These are phyloP conservation scores for Microtus obscurus DNA, from an alignment of 2,797 vertebrate species.

Conservation along the genomic window DNA sequence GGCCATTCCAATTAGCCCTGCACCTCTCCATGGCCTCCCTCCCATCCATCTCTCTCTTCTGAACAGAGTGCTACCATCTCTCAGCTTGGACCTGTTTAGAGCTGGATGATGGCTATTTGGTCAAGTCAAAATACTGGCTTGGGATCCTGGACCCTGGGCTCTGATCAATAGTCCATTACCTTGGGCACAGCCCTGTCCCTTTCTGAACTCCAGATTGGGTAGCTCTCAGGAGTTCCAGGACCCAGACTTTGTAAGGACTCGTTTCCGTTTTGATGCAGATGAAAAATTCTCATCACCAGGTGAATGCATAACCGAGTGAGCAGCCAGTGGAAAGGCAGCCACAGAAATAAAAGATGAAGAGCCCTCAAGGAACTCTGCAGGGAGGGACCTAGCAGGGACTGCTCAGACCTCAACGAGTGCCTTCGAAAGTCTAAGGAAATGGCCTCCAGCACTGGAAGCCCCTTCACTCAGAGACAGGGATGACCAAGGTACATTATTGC, in stretches of 20 bases:
- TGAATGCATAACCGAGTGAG: neutral
- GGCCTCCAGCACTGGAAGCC: neutral
- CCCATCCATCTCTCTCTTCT: neutral
- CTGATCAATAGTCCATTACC: neutral
- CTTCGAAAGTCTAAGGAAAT: neutral
- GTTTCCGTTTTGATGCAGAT: neutral
- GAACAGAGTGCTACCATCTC: neutral
- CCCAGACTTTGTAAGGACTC: neutral
- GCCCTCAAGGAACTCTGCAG: neutral
- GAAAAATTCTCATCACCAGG: neutral
- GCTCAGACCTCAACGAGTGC: neutral
- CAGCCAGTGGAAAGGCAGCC: too few relatives aligned
- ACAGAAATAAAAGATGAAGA: too few relatives aligned
- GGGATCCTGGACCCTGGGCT: neutral
- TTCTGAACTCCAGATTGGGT: neutral
- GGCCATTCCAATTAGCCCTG: neutral
- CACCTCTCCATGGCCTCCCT: neutral
- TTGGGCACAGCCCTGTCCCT: neutral
- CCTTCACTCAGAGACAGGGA: neutral
- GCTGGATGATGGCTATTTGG: neutral
- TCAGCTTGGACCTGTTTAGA: neutral
- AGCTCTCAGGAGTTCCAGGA: neutral
- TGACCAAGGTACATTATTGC: neutral
- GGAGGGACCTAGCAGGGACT: neutral
- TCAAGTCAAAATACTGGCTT: neutral